Conservation (phyloP, 35 echinoderm and acorn worm species). For the Acanthaster planci region DNA sequence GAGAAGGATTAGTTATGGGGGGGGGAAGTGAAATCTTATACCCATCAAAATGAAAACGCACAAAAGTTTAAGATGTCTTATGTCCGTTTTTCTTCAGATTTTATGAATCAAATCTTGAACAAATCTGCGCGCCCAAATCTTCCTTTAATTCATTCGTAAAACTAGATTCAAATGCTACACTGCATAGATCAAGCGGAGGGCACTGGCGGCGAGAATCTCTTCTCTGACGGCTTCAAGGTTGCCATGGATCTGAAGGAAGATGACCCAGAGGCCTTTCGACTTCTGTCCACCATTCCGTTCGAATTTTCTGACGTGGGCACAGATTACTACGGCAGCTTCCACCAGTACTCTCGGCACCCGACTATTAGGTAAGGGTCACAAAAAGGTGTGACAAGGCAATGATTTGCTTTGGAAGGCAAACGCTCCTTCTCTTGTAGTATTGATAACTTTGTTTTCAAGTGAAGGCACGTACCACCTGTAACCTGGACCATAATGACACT, state of each 20-base stretch:
- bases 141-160: background rate
- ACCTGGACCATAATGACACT: too few relatives aligned
- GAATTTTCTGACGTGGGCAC: constrained; percentile 57
- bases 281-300: constrained; percentile 40
- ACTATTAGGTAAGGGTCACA: constrained; percentile 53
- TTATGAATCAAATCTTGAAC: background rate
- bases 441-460: too few relatives aligned
- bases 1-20: too few relatives aligned
- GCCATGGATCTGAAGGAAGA: constrained; percentile 40
- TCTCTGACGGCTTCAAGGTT: constrained; percentile 67
- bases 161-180: constrained; percentile 72
- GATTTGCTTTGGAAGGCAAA: too few relatives aligned
- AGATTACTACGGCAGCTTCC: constrained; percentile 43
- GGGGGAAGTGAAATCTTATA: too few relatives aligned
- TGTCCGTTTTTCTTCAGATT: background rate
- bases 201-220: constrained; percentile 53
- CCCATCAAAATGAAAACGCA: background rate
- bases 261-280: constrained; percentile 46
- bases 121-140: too few relatives aligned
- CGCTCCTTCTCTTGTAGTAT: too few relatives aligned
- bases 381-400: too few relatives aligned
- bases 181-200: constrained; percentile 54
- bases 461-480: too few relatives aligned
- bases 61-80: too few relatives aligned
- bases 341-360: constrained; percentile 48